Evolutionary conservation across 2,888 invertebrate species (phyloP).

Genomic region (Alviniconcha strummeri): DNA sequence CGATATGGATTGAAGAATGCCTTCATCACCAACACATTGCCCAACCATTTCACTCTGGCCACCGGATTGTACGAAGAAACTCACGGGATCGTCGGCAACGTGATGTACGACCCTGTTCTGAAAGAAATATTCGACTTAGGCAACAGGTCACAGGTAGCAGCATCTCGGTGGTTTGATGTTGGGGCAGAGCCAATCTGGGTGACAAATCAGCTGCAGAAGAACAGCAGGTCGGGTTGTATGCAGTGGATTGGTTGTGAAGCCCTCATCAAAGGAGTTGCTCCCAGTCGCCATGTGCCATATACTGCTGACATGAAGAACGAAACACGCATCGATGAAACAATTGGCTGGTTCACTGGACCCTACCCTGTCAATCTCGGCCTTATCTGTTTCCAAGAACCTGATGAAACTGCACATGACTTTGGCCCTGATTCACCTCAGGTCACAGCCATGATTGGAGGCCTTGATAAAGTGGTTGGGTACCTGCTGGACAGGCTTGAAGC

Average conservation of each 20-base stretch:
- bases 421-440: conserved; percentile 73
- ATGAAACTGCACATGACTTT: conserved; percentile 78
- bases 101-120: conserved; percentile 77
- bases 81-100: conserved; percentile 83
- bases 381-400: conserved; percentile 84
- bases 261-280: conserved; percentile 58
- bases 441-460: conserved; percentile 76
- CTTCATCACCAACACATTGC: conserved; percentile 81
- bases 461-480: conserved; percentile 74
- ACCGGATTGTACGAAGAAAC: conserved; percentile 79
- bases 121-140: conserved; percentile 52
- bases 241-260: conserved; percentile 83
- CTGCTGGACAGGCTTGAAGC: conserved; percentile 76
- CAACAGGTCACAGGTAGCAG: conserved; percentile 62
- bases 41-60: conserved; percentile 84
- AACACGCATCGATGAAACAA: conserved; percentile 57
- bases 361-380: conserved; percentile 82
- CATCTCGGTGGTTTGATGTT: conserved; percentile 73
- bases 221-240: conserved; percentile 79
- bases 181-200: conserved; percentile 73
- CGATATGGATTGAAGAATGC: conserved; percentile 74
- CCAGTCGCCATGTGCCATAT: conserved; percentile 50
- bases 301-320: conserved; percentile 58
- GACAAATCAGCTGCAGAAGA: conserved; percentile 76
- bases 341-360: conserved; percentile 66